Conservation (phyloP, 2,888 invertebrate genomes). For the Eulithis prunata region DNA sequence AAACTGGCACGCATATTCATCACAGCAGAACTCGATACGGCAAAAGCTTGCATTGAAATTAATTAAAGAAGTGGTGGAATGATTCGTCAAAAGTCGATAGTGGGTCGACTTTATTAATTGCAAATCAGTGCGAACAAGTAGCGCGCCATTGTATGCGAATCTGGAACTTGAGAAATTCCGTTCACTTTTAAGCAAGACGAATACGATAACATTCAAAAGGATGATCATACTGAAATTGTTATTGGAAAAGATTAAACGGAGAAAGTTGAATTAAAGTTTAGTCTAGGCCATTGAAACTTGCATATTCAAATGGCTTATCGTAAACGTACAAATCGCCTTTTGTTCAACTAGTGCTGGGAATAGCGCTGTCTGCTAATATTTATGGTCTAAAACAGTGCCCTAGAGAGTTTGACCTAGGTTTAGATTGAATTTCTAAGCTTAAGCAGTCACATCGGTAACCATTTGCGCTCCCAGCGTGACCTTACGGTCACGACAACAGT, state of each 20-base stretch:
- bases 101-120: constrained; percentile 81
- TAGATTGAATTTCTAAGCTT: constrained; percentile 66
- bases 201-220: constrained; percentile 36
- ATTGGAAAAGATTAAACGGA: constrained; percentile 39
- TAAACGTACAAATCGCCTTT: constrained; percentile 44
- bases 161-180: constrained; percentile 72
- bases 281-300: constrained; percentile 32
- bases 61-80: constrained; percentile 68
- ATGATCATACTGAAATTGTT: constrained; percentile 39
- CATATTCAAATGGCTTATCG: constrained; percentile 39
- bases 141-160: constrained; percentile 73
- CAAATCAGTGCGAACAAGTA: constrained; percentile 75
- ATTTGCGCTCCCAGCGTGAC: constrained; percentile 66
- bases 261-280: constrained; percentile 40
- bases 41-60: constrained; percentile 67
- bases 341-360: constrained; percentile 48
- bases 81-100: constrained; percentile 68
- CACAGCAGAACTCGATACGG: constrained; percentile 55
- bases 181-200: constrained; percentile 69
- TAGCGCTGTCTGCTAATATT: constrained; percentile 42
- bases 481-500: constrained; percentile 67
- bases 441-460: constrained; percentile 61
- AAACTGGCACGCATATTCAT: constrained; percentile 62
- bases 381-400: constrained; percentile 53
- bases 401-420: constrained; percentile 75